Evolutionary conservation across 2,113 vertebrate species (phyloP).

Genomic region (Trematocara zebra): DNA sequence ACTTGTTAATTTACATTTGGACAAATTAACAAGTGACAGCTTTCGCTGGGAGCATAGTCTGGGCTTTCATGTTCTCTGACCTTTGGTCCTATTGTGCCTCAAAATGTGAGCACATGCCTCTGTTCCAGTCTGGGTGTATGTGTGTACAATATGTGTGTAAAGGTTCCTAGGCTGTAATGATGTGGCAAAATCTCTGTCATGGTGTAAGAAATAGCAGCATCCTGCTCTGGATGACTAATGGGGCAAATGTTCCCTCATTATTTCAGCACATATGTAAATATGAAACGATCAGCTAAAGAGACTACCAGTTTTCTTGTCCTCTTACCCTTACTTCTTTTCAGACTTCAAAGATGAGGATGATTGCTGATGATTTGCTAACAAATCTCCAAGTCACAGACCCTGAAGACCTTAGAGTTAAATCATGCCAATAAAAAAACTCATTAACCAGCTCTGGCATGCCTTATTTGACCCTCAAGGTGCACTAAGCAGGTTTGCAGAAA

Average conservation of each 20-base stretch:
- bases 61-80: neutral
- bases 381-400: neutral
- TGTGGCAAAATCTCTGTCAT: slow-evolving; percentile 41
- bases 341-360: neutral
- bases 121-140: neutral
- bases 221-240: slow-evolving; percentile 43
- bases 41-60: neutral
- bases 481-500: neutral
- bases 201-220: slow-evolving; percentile 48
- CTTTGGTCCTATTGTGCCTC: neutral
- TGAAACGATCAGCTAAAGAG: neutral
- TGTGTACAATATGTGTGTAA: neutral
- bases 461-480: neutral
- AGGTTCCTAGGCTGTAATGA: slow-evolving; percentile 20
- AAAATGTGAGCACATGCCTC: neutral
- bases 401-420: neutral
- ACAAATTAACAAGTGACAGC: neutral
- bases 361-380: neutral
- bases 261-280: neutral
- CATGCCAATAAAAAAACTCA: neutral
- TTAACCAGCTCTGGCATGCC: neutral
- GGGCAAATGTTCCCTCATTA: slow-evolving; percentile 13
- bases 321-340: neutral
- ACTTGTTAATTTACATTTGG: neutral
- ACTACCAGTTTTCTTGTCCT: neutral